These are phyloP conservation scores for Lepidocyrtinus sp. DNA, from an alignment of 2,888 invertebrate genomes.

Conservation along the genomic window DNA sequence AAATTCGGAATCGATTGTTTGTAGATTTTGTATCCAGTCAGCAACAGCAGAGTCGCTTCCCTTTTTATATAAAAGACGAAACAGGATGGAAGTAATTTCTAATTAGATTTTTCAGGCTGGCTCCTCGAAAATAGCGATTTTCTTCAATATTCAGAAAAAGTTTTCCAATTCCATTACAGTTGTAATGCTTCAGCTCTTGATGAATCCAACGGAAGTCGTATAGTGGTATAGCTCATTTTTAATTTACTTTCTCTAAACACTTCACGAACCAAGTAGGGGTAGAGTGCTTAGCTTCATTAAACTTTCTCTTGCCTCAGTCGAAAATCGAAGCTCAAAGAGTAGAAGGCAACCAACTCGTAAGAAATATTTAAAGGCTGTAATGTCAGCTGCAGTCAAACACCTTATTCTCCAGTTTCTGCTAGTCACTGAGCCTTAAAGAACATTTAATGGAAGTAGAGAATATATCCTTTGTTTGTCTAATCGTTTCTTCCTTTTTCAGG, in stretches of 20 bases:
- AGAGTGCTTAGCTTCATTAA: background rate
- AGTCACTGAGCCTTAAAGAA: background rate
- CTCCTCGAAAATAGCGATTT: background rate
- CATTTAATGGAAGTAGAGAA: too few relatives aligned
- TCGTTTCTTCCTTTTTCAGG: too few relatives aligned
- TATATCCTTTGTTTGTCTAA: background rate
- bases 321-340: background rate
- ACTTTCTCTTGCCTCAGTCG: background rate
- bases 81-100: conserved; percentile 17
- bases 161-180: conserved; percentile 3
- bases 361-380: too few relatives aligned
- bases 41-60: background rate
- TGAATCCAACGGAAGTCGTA: background rate
- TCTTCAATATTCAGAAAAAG: background rate
- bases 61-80: background rate
- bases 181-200: background rate
- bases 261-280: background rate
- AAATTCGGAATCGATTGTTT: background rate
- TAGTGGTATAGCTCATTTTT: conserved; percentile 30
- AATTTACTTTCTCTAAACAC: conserved; percentile 20
- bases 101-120: background rate
- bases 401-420: background rate
- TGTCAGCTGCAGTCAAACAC: background rate
- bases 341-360: too few relatives aligned
- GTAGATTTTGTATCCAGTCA: background rate